Evolutionary conservation across 2,113 vertebrate species (phyloP).

Genomic region (Henicopernis longicauda): DNA sequence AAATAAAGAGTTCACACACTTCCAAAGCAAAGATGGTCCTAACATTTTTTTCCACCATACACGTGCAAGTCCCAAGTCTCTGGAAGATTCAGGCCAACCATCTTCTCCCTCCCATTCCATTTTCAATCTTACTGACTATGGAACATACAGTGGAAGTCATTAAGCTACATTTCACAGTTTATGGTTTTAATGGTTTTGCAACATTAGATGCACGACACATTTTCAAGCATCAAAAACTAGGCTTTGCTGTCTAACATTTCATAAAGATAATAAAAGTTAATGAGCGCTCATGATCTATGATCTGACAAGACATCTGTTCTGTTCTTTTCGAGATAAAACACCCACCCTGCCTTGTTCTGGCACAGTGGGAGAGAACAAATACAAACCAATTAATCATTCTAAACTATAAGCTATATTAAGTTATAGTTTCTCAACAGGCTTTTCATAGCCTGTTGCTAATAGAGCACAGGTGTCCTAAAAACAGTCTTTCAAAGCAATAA

Average conservation of each 20-base stretch:
- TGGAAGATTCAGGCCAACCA: background rate
- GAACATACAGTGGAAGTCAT: conserved; percentile 19
- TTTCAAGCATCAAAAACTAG: conserved; percentile 66
- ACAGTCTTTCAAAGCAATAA: conserved; percentile 24
- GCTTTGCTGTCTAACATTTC: conserved; percentile 72
- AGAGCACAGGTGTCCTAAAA: conserved; percentile 63
- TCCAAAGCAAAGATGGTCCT: background rate
- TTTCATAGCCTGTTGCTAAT: conserved; percentile 52
- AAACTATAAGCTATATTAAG: conserved; percentile 72
- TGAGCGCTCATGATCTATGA: conserved; percentile 72
- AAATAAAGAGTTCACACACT: background rate
- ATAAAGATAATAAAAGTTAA: conserved; percentile 80
- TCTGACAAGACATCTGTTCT: conserved; percentile 75
- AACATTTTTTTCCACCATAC: background rate
- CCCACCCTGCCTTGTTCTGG: conserved; percentile 46
- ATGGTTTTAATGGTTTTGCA: conserved; percentile 63
- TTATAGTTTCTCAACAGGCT: conserved; percentile 66
- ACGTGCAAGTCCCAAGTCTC: background rate
- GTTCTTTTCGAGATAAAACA: conserved; percentile 64
- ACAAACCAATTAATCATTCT: conserved; percentile 69
- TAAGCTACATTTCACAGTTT: conserved; percentile 60
- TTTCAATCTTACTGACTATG: conserved; percentile 6
- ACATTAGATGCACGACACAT: conserved; percentile 63
- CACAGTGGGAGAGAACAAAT: conserved; percentile 63
- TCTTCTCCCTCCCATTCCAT: background rate